These are phyloP conservation scores for Ecdyonurus torrentis DNA, from an alignment of 2,888 invertebrate species.

Conservation along the genomic window DNA sequence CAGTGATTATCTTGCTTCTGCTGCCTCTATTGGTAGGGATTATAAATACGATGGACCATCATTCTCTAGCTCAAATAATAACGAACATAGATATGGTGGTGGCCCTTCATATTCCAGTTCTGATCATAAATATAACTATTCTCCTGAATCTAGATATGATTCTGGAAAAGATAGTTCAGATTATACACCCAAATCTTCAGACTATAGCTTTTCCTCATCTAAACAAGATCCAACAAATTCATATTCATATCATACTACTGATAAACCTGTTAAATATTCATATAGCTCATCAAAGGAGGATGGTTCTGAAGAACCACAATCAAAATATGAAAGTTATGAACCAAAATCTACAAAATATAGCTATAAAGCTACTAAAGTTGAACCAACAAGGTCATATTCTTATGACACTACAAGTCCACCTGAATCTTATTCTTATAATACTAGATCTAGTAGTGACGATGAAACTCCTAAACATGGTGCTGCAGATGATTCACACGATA, in stretches of 20 bases:
- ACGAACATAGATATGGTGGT: neutral
- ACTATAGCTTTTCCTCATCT: slow-evolving; percentile 3
- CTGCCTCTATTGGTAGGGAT: slow-evolving; percentile 1
- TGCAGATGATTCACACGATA: neutral
- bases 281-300: neutral
- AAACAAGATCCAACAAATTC: neutral
- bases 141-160: neutral
- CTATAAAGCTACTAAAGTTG: neutral
- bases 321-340: slow-evolving; percentile 11
- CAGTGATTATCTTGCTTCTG: neutral
- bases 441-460: slow-evolving; percentile 5
- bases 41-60: slow-evolving; percentile 1
- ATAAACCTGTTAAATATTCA: neutral
- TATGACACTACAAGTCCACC: neutral
- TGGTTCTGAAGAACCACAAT: neutral
- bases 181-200: slow-evolving; percentile 11
- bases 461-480: neutral
- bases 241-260: neutral
- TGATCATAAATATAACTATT: slow-evolving; percentile 2
- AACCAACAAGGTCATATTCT: neutral
- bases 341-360: slow-evolving; percentile 10
- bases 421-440: neutral
- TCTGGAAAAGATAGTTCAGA: neutral
- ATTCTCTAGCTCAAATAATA: slow-evolving; percentile 4
- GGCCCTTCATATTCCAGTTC: slow-evolving; percentile 1